Percentiles rank a stretch among this genome's conserved stretches.
These are phyloP conservation scores for Agrilus cyanescens DNA, from an alignment of 2,888 invertebrate genomes.

Conservation along the genomic window DNA sequence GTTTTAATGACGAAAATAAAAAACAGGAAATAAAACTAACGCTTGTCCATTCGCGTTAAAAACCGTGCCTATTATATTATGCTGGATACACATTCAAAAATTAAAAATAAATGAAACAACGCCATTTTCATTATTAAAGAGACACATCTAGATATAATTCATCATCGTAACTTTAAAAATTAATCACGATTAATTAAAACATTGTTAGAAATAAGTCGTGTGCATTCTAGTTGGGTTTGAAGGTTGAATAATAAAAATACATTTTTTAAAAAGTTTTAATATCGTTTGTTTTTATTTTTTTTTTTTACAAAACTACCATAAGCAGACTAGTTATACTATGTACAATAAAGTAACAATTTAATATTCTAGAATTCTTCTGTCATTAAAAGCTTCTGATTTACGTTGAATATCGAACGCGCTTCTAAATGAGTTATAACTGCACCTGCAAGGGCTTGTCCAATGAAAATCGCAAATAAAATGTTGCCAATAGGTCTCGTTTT, in stretches of 20 bases:
- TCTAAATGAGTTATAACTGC: conserved; percentile 51
- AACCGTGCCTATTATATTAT: conserved; percentile 12
- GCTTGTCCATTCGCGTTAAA: neutral
- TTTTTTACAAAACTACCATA: too few species aligned
- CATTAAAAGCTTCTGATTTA: conserved; percentile 31
- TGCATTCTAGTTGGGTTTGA: conserved; percentile 28
- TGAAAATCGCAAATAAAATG: conserved; percentile 37
- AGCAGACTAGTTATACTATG: too few species aligned
- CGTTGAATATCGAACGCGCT: conserved; percentile 38
- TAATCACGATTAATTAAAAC: conserved; percentile 10
- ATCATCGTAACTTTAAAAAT: conserved; percentile 6
- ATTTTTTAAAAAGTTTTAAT: conserved; percentile 12
- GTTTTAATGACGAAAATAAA: too few species aligned
- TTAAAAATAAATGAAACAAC: conserved; percentile 1
- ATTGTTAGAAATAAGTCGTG: conserved; percentile 21
- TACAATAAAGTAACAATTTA: neutral
- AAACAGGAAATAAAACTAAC: too few species aligned
- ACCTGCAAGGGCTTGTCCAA: conserved; percentile 42
- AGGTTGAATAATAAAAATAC: conserved; percentile 25
- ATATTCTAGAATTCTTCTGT: conserved; percentile 6
- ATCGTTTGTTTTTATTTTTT: too few species aligned
- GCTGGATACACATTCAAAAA: conserved; percentile 12
- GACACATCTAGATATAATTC: conserved; percentile 9
- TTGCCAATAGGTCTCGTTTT: conserved; percentile 43
- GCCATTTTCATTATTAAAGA: conserved; percentile 8